These are phyloP conservation scores for Barbus barbus DNA, from an alignment of 2,113 vertebrate species.

Conservation along the genomic window DNA sequence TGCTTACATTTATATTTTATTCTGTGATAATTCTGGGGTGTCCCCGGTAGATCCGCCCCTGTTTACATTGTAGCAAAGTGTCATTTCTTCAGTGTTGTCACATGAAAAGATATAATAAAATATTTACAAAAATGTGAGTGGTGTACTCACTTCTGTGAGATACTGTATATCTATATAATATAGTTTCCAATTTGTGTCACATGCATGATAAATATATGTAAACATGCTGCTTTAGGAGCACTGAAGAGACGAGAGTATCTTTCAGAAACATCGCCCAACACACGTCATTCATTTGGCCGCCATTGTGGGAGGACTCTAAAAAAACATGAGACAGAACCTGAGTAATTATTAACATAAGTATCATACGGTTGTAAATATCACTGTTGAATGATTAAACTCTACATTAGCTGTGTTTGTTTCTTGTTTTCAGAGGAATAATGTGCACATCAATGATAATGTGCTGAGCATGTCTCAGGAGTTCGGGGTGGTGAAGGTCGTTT, in stretches of 20 bases:
- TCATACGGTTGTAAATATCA: neutral
- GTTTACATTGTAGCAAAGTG: no score
- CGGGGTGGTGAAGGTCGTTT: constrained; percentile 81
- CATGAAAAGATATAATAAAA: no score
- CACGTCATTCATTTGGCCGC: constrained; percentile 94
- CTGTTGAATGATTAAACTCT: constrained; percentile 64
- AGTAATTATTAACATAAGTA: constrained; percentile 69
- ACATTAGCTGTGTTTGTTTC: neutral
- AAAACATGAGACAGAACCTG: constrained; percentile 91
- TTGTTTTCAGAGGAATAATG: constrained; percentile 67
- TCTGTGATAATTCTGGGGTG: no score
- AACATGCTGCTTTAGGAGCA: constrained; percentile 66
- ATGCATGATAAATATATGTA: neutral
- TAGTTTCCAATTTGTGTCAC: no score
- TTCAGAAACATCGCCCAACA: constrained; percentile 86
- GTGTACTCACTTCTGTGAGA: no score
- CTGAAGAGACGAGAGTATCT: constrained; percentile 77
- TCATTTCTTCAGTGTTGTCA: no score
- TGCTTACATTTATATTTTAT: no score
- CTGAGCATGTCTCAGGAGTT: constrained; percentile 79
- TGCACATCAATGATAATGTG: constrained; percentile 87
- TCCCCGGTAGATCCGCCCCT: no score
- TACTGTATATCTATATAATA: no score
- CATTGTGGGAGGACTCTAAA: constrained; percentile 95
- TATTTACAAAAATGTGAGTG: no score